Percentiles rank a stretch among this genome's conserved stretches.
Evolutionary conservation across 2,797 vertebrate genomes (phyloP).

Genomic region (Acrossocheilus fasciatus): DNA sequence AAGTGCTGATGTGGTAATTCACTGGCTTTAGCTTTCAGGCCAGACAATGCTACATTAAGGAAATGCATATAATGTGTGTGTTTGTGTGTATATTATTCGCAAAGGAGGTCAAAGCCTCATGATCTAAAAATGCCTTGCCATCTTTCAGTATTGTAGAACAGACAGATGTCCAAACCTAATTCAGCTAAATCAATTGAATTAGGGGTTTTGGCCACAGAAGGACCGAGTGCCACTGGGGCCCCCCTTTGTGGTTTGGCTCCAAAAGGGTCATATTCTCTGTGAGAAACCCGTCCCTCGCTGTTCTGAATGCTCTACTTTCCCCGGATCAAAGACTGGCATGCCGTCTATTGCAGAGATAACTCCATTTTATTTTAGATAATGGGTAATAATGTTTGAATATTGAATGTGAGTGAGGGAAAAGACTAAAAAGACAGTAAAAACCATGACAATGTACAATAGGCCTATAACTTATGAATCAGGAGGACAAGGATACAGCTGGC

Average conservation of each 20-base stretch:
- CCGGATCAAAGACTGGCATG: neutral
- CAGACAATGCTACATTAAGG: constrained; percentile 29
- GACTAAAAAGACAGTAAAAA: neutral
- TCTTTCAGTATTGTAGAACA: constrained; percentile 28
- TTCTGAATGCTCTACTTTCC: constrained; percentile 32
- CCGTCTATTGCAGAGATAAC: neutral
- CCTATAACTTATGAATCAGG: neutral
- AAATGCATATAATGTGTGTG: neutral
- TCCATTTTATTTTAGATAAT: neutral
- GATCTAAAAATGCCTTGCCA: constrained; percentile 14
- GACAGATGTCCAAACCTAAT: constrained; percentile 49
- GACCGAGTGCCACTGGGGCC: constrained; percentile 11
- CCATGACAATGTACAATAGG: neutral
- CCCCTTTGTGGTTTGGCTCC: constrained; percentile 13
- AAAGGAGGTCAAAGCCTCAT: constrained; percentile 17
- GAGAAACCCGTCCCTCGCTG: constrained; percentile 5
- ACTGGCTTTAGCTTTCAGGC: constrained; percentile 15
- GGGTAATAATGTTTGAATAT: neutral
- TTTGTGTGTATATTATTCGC: neutral
- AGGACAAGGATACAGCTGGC: neutral
- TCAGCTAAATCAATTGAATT: constrained; percentile 46
- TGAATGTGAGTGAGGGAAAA: neutral
- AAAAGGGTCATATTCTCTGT: constrained; percentile 13
- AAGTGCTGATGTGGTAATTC: constrained; percentile 13
- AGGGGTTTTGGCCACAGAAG: constrained; percentile 15